Evolutionary conservation across 1,140 invertebrate species (phyloP).

Genomic region (Amphibalanus amphitrite): DNA sequence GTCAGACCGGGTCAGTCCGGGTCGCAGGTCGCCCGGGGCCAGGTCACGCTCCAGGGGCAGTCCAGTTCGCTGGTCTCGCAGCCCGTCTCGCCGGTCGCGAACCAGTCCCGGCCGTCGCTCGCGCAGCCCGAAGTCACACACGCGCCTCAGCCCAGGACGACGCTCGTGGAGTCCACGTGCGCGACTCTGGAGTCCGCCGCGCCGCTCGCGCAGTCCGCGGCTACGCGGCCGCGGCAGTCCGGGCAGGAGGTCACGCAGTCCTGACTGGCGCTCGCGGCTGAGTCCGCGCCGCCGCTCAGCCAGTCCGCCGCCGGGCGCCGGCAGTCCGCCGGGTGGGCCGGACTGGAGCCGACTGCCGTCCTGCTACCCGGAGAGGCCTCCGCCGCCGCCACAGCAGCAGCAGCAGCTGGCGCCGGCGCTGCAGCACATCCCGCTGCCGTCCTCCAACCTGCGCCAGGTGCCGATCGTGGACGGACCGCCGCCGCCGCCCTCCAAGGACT

Average conservation of each 20-base stretch:
- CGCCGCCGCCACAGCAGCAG: background rate
- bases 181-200: conserved; percentile 5
- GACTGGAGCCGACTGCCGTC: background rate
- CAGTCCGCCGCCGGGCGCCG: no score
- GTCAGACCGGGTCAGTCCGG: background rate
- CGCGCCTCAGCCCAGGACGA: no score
- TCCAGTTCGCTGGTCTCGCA: background rate
- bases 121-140: background rate
- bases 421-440: conserved; percentile 2
- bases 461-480: conserved; percentile 7
- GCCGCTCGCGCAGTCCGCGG: conserved; percentile 6
- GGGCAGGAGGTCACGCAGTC: conserved; percentile 5
- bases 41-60: background rate
- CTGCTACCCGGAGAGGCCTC: background rate
- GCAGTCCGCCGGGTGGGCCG: background rate
- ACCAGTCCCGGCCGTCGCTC: no score
- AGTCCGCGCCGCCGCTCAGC: no score
- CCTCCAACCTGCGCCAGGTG: conserved; percentile 8
- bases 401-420: background rate
- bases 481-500: conserved; percentile 11
- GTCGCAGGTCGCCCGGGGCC: conserved; percentile 9
- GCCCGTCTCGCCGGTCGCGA: no score
- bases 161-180: background rate
- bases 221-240: conserved; percentile 10
- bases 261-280: no score